phyloP scores from a whole-genome alignment of 2,113 vertebrate species.

The Mola mola region DNA sequence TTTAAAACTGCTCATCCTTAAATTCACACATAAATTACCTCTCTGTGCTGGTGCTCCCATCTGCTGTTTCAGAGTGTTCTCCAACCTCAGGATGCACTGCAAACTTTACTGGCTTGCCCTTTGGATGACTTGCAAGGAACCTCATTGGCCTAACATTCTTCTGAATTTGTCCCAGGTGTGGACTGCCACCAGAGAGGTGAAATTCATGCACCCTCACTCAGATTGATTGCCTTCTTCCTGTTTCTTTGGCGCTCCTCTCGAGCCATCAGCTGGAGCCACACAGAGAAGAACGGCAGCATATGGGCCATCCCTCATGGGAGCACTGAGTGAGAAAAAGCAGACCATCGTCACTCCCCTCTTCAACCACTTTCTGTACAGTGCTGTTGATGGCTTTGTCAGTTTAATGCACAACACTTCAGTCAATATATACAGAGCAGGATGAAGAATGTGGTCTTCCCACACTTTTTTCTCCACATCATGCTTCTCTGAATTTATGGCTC shows the following conservation, averaged over 20 bases:
- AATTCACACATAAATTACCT: not conserved
- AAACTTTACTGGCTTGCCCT: conserved; percentile 60
- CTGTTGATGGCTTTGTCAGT: conserved; percentile 6
- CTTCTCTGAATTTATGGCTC: conserved; percentile 31
- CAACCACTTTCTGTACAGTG: conserved; percentile 4
- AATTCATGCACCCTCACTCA: conserved; percentile 54
- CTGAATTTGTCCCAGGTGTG: conserved; percentile 76
- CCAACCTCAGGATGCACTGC: conserved; percentile 42
- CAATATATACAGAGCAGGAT: conserved; percentile 14
- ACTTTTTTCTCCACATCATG: conserved; percentile 20
- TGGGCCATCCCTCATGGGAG: conserved; percentile 35
- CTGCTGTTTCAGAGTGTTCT: conserved; percentile 31
- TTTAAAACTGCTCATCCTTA: too few species aligned
- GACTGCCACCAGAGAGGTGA: conserved; percentile 66
- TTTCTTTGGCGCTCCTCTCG: conserved; percentile 51
- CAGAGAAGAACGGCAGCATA: conserved; percentile 10
- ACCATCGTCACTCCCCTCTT: conserved; percentile 17
- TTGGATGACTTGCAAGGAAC: conserved; percentile 53
- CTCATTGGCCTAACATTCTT: conserved; percentile 65
- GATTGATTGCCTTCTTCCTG: conserved; percentile 74
- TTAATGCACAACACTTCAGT: conserved; percentile 15
- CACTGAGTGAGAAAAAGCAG: conserved; percentile 60
- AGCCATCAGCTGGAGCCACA: conserved; percentile 28
- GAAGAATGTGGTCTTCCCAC: conserved; percentile 26
- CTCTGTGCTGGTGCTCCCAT: conserved; percentile 19